Base-by-base conservation (phyloP, 2,888 invertebrate genomes). In the Hirudinaria manillensis region DNA sequence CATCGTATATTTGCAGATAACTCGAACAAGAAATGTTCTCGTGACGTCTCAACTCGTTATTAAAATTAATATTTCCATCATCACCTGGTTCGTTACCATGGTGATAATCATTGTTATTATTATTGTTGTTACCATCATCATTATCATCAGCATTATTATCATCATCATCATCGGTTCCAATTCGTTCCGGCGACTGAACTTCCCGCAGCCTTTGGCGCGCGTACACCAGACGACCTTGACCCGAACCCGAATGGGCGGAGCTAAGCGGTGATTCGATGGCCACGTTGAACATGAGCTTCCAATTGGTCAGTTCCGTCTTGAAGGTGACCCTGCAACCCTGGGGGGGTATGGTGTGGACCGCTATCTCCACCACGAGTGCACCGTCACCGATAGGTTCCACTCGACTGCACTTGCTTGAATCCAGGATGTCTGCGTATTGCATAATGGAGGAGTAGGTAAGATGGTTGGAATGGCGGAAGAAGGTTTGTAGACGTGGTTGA, bases 211-310 rank as follows among this genome's bases (percentile, higher is more conserved):
- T 1, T 45, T 45, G 45, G 45, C 45, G 45, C 13, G 45, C 45
- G 16, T 45, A 45, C 10, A 45, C 45, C 45, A 45, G 13, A 45
- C 10, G 45, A 4, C 45, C 13, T 45, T 45, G 45, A 10, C 45
- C 16, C 16, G 16, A 45, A 29, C 61, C 61, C 29, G 61, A 24
- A n/a, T 27, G 24, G 24, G 24, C 4, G 61, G 61, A 19, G 29
- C 6, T 29, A 27, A 27, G 24, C 7, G 61, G 61, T 6, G 24
- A 24, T 27, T n/a, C 19, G 29, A 29, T 16, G n/a, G 56, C 56
- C 16, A 56, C 29, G 61, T 61, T 61, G 61, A 61, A 29, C 61
- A 61, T 61, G 24, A 61, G 61, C 61, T 61, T 61, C 61, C 61
- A 61, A 29, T 61, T 61, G 24, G 61, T 61, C 29, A 61, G 61